A percentile compares a stretch with the other conserved stretches of the same genome.
These are phyloP conservation scores for Seladonia tumulorum DNA, from an alignment of 2,888 invertebrate species.

Conservation along the genomic window DNA sequence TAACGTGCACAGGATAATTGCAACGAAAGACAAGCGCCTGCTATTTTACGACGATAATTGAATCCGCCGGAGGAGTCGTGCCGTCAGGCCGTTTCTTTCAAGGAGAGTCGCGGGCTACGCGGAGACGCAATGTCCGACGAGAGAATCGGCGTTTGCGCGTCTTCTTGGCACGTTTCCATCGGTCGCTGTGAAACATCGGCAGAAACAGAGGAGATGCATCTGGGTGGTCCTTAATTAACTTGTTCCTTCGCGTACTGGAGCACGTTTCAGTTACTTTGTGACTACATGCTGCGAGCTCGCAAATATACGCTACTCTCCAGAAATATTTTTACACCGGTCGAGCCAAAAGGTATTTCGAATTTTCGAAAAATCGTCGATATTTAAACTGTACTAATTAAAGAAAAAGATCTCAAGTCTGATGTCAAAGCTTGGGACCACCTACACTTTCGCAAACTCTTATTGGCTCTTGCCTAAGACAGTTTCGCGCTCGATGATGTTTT, in stretches of 20 bases:
- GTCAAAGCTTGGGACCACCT: too few relatives aligned
- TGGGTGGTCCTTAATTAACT: constrained; percentile 72
- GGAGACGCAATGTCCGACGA: not conserved
- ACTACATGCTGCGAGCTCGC: constrained; percentile 31
- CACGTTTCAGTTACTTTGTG: constrained; percentile 32
- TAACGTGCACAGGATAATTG: not conserved
- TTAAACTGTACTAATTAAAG: too few relatives aligned
- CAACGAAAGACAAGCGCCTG: not conserved
- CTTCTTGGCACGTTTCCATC: constrained; percentile 69
- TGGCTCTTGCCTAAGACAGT: too few relatives aligned
- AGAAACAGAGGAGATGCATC: constrained; percentile 30
- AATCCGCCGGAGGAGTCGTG: not conserved
- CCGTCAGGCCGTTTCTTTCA: not conserved
- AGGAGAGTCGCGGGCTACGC: not conserved
- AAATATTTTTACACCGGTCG: too few relatives aligned
- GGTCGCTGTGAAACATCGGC: constrained; percentile 20
- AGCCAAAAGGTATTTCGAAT: too few relatives aligned
- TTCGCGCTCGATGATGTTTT: too few relatives aligned
- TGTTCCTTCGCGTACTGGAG: constrained; percentile 59
- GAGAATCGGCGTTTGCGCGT: constrained; percentile 48
- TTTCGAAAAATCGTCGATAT: too few relatives aligned
- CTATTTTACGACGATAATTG: constrained; percentile 15
- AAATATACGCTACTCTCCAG: constrained; percentile 13
- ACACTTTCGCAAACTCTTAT: too few relatives aligned
- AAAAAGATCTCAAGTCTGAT: too few relatives aligned